phyloP scores from a whole-genome alignment of 2,888 invertebrate genomes.

The Lycocerus yunnanus region DNA sequence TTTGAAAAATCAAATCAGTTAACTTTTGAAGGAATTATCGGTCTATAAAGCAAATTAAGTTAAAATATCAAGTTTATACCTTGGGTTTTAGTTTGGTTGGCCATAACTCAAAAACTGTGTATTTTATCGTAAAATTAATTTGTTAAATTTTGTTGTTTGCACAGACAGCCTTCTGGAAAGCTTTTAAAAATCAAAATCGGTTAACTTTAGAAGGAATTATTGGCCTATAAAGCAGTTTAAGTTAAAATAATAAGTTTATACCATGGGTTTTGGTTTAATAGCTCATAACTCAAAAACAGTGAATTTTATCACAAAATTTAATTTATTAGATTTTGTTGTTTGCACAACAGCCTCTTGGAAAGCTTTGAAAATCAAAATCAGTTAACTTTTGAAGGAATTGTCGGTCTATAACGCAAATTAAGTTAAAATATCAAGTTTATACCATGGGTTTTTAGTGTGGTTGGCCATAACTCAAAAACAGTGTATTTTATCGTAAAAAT shows the following conservation, averaged over 20 bases:
- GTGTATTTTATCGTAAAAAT: no score
- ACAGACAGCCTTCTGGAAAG: not conserved
- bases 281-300: not conserved
- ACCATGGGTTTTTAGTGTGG: no score
- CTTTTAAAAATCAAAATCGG: not conserved
- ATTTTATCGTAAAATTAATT: not conserved
- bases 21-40: not conserved
- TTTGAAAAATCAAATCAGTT: no score
- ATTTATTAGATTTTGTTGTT: no score
- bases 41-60: not conserved
- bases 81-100: not conserved
- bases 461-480: not conserved
- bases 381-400: not conserved
- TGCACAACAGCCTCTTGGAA: no score
- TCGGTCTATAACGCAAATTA: not conserved
- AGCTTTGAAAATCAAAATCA: no score
- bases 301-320: no score
- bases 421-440: no score
- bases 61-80: no score
- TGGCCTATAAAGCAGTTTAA: not conserved
- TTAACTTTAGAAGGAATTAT: no score
- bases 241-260: not conserved
- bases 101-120: not conserved
- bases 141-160: not conserved
- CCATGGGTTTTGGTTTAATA: not conserved